Conservation (phyloP, 2,888 invertebrate genomes). For the Scaptomyza flava region DNA sequence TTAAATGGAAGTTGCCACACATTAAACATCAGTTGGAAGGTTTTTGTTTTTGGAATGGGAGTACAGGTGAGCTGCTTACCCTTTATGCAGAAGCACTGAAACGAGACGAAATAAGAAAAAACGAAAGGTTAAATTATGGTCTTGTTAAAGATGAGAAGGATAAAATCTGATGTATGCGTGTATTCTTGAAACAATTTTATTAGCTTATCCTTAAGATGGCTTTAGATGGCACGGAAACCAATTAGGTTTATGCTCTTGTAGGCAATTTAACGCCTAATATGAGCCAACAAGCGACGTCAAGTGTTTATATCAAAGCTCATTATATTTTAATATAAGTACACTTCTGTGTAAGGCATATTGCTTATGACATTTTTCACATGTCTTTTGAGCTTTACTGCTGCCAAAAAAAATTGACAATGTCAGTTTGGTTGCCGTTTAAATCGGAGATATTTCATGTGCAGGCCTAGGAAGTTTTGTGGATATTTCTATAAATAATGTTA, state of each 20-base stretch:
- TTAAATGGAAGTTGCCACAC: slow-evolving; percentile 18
- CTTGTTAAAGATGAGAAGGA: slow-evolving; percentile 47
- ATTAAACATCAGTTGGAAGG: slow-evolving; percentile 42
- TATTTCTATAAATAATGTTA: not conserved
- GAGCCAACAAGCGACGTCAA: slow-evolving; percentile 7
- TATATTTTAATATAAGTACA: slow-evolving; percentile 53
- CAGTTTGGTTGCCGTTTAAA: too few species aligned
- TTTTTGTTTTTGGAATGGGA: slow-evolving; percentile 29
- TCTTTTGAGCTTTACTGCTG: slow-evolving; percentile 14
- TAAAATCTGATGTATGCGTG: slow-evolving; percentile 64
- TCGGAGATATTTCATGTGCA: not conserved
- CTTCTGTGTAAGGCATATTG: slow-evolving; percentile 38
- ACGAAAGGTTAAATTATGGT: slow-evolving; percentile 54
- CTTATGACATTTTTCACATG: slow-evolving; percentile 26
- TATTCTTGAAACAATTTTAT: slow-evolving; percentile 71
- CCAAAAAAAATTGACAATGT: slow-evolving; percentile 6
- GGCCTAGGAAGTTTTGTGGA: not conserved
- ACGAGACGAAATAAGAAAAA: slow-evolving; percentile 42
- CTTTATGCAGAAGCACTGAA: slow-evolving; percentile 55
- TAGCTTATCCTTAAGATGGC: slow-evolving; percentile 32
- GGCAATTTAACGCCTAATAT: slow-evolving; percentile 6
- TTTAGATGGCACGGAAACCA: slow-evolving; percentile 39
- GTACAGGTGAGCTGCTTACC: slow-evolving; percentile 54
- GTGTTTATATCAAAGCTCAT: slow-evolving; percentile 42
- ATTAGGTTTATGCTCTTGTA: slow-evolving; percentile 67